These are phyloP conservation scores for Gallinago undulata DNA, from an alignment of 2,113 vertebrate genomes.

Conservation along the genomic window DNA sequence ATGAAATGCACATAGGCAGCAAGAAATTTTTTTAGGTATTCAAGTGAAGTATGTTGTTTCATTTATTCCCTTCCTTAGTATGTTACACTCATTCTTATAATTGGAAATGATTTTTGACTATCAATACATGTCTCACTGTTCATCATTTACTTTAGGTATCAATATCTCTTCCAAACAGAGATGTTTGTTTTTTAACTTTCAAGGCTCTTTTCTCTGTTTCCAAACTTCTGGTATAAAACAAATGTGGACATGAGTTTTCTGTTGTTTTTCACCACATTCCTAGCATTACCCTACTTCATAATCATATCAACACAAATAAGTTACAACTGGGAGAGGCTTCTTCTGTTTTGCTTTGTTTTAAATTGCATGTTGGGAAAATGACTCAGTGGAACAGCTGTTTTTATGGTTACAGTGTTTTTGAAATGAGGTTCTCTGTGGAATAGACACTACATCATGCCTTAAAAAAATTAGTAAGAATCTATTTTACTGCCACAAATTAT, in stretches of 20 bases:
- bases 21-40: not conserved
- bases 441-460: slow-evolving; percentile 22
- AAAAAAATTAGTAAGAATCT: slow-evolving; percentile 43
- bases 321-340: not conserved
- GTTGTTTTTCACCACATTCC: not conserved
- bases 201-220: not conserved
- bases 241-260: not conserved
- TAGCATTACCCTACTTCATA: not conserved
- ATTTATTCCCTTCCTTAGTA: not conserved
- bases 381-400: slow-evolving; percentile 44
- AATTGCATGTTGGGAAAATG: not conserved
- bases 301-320: not conserved
- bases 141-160: not conserved
- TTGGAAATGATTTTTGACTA: not conserved
- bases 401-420: slow-evolving; percentile 6
- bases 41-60: not conserved
- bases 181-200: not conserved
- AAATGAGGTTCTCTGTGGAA: slow-evolving; percentile 10
- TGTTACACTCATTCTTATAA: not conserved
- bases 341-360: slow-evolving; percentile 6
- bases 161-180: not conserved
- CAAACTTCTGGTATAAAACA: not conserved
- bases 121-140: not conserved
- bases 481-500: slow-evolving; percentile 36
- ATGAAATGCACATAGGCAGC: rapidly evolving